Conservation (phyloP, 2,797 vertebrate species). For the Melanogrammus aeglefinus region DNA sequence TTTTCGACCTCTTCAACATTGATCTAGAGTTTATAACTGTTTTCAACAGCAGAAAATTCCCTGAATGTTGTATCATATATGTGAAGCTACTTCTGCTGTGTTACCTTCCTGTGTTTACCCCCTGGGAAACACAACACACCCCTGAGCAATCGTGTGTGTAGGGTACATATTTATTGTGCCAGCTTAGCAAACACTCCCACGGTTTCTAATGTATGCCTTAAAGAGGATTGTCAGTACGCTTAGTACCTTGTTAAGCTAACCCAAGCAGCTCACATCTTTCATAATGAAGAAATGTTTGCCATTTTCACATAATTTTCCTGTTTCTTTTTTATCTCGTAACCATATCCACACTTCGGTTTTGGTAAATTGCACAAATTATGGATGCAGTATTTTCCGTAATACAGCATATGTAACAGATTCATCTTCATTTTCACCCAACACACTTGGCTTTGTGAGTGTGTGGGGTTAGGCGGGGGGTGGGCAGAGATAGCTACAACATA, state of each 20-base stretch:
- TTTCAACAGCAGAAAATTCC: neutral
- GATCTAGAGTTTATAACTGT: neutral
- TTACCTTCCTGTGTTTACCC: neutral
- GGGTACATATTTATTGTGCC: no score
- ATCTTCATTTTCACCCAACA: neutral
- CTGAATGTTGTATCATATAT: neutral
- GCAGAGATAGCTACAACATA: neutral
- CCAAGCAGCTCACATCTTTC: neutral
- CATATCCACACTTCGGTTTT: neutral
- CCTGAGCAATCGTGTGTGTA: neutral
- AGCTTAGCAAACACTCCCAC: neutral
- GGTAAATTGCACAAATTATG: constrained; percentile 1
- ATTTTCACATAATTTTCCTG: neutral
- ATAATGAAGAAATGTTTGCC: neutral
- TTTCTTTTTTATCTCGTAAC: neutral
- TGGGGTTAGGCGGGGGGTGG: neutral
- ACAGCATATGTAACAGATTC: neutral
- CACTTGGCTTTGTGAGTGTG: neutral
- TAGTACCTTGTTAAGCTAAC: neutral
- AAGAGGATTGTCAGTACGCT: neutral
- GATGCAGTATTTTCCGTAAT: neutral
- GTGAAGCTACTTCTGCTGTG: neutral
- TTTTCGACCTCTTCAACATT: neutral
- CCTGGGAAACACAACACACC: neutral
- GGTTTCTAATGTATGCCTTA: neutral